Evolutionary conservation across 2,888 invertebrate species (phyloP).

Genomic region (Alloplasta piceator): DNA sequence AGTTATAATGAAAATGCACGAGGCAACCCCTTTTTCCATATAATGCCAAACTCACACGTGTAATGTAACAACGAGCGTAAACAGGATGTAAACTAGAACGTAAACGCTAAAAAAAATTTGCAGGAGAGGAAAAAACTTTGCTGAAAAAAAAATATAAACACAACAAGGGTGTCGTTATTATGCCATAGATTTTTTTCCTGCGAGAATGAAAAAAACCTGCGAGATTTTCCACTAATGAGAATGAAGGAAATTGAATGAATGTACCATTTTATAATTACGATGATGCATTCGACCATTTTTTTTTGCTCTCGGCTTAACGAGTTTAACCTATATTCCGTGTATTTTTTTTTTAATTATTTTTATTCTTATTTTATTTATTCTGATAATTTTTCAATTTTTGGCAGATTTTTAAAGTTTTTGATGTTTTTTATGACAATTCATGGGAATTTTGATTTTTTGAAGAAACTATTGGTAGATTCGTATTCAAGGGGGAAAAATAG

Average conservation of each 20-base stretch:
- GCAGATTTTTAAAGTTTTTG: no score
- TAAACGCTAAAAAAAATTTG: neutral
- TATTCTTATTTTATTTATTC: neutral
- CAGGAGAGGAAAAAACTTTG: no score
- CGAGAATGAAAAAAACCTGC: neutral
- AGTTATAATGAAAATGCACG: slow-evolving; percentile 46
- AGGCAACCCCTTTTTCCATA: slow-evolving; percentile 12
- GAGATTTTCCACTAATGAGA: slow-evolving; percentile 10
- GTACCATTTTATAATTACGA: slow-evolving; percentile 21
- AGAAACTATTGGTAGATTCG: no score
- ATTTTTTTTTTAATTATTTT: neutral
- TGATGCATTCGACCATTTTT: neutral
- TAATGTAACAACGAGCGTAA: neutral
- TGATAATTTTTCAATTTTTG: no score
- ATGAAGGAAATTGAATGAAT: slow-evolving; percentile 9
- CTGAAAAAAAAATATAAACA: no score
- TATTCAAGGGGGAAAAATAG: no score
- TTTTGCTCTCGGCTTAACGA: neutral
- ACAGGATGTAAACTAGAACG: neutral
- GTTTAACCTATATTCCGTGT: neutral
- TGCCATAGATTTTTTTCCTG: neutral
- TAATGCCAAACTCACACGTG: slow-evolving; percentile 21
- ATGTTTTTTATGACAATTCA: no score
- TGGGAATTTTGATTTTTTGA: no score
- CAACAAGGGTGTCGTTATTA: no score